A percentile compares a stretch with the other conserved stretches of the same genome.
Evolutionary conservation across 1,140 invertebrate species (phyloP).

Genomic region (Danaus melanippus): DNA sequence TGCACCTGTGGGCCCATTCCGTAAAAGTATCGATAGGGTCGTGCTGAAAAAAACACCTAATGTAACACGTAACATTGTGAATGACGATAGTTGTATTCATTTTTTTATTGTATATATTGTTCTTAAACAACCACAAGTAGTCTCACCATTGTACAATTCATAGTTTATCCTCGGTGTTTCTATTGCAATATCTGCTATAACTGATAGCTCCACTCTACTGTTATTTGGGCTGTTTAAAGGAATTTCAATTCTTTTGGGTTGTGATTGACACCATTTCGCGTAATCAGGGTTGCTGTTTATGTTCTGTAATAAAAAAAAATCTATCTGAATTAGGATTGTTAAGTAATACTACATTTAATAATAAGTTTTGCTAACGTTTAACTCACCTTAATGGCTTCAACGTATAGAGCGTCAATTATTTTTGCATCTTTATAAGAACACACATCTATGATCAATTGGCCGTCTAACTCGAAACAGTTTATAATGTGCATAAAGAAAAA

Average conservation of each 20-base stretch:
- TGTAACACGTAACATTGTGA: too few relatives aligned
- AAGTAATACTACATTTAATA: not conserved
- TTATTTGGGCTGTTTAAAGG: conserved; percentile 73
- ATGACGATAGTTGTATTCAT: not conserved
- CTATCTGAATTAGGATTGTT: conserved; percentile 60
- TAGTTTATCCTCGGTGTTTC: conserved; percentile 89
- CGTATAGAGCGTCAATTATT: conserved; percentile 88
- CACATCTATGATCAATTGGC: conserved; percentile 82
- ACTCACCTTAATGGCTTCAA: conserved; percentile 82
- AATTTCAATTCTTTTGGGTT: conserved; percentile 81
- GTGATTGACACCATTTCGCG: conserved; percentile 81
- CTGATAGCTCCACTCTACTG: conserved; percentile 64
- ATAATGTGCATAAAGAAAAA: conserved; percentile 93
- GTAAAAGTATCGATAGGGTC: conserved; percentile 87
- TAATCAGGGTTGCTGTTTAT: conserved; percentile 85
- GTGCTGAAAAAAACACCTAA: conserved; percentile 49
- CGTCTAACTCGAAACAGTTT: conserved; percentile 86
- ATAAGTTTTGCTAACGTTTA: not conserved
- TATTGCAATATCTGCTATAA: conserved; percentile 83
- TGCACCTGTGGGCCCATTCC: conserved; percentile 90
- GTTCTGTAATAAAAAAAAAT: conserved; percentile 2
- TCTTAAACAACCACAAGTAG: not conserved
- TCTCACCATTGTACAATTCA: conserved; percentile 75
- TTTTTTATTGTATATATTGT: conserved; percentile 1
- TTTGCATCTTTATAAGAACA: conserved; percentile 86